Evolutionary conservation across 2,797 vertebrate species (phyloP).

Genomic region (Stomatorhinus walkeri): DNA sequence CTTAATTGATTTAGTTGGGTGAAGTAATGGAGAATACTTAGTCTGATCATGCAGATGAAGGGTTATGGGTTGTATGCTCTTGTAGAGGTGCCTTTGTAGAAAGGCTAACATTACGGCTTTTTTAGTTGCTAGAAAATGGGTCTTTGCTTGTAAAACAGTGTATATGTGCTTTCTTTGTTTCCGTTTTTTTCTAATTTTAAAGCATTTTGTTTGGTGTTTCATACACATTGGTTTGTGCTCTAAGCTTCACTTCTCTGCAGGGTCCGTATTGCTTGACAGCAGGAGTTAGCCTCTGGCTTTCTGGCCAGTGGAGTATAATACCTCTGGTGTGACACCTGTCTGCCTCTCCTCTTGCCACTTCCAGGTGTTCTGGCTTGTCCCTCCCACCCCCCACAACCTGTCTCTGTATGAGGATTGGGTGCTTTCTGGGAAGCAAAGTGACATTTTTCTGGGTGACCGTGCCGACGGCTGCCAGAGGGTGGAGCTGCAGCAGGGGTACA

Average conservation of each 20-base stretch:
- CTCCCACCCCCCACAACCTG: slow-evolving; percentile 84
- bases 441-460: slow-evolving; percentile 90
- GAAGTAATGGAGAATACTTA: background rate
- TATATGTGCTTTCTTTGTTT: background rate
- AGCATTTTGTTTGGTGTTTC: background rate
- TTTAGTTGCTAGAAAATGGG: background rate
- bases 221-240: background rate
- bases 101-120: background rate
- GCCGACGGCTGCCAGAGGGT: slow-evolving; percentile 91
- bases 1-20: slow-evolving; percentile 3
- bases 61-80: background rate
- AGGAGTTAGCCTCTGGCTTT: background rate
- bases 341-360: slow-evolving; percentile 1
- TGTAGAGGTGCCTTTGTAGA: background rate
- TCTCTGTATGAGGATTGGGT: slow-evolving; percentile 96
- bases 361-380: slow-evolving; percentile 97
- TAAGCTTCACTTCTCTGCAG: background rate
- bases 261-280: background rate
- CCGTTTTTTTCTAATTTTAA: background rate
- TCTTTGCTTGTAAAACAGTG: background rate
- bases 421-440: slow-evolving; percentile 92
- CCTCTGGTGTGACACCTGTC: background rate
- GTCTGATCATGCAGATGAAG: slow-evolving; percentile 1
- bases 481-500: slow-evolving; percentile 87
- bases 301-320: background rate